These are phyloP conservation scores for Chlorodrepanis virens DNA, from an alignment of 2,113 vertebrate genomes.

Conservation along the genomic window DNA sequence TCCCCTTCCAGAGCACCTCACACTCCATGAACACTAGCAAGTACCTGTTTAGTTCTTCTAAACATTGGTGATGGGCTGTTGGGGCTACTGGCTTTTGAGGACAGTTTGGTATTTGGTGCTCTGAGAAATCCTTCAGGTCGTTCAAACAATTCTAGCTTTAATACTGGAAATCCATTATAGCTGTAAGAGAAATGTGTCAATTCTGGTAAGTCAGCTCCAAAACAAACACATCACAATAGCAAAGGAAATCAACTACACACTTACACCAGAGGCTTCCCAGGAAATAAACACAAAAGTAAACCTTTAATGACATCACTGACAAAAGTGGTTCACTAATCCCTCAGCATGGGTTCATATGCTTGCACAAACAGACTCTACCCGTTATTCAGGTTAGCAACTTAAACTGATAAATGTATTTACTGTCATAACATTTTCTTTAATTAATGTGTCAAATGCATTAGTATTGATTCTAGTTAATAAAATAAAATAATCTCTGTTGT, in stretches of 20 bases:
- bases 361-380: not conserved
- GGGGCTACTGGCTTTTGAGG: conserved; percentile 86
- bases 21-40: not conserved
- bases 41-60: conserved; percentile 96
- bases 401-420: not conserved
- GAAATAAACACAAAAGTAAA: not conserved
- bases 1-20: not conserved
- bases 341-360: not conserved
- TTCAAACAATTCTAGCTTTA: conserved; percentile 88
- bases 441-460: conserved; percentile 28
- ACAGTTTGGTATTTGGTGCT: conserved; percentile 73
- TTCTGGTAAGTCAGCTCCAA: not conserved
- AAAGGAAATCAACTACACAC: not conserved
- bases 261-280: not conserved
- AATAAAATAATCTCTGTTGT: not conserved
- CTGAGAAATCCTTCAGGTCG: conserved; percentile 79
- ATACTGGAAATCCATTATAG: conserved; percentile 92
- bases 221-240: not conserved
- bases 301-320: not conserved
- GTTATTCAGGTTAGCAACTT: not conserved
- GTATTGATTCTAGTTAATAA: not conserved
- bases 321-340: not conserved
- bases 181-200: conserved; percentile 72
- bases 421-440: not conserved
- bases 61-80: conserved; percentile 94